phyloP scores from a whole-genome alignment of 1,140 invertebrate genomes.

The Dendroctonus valens region DNA sequence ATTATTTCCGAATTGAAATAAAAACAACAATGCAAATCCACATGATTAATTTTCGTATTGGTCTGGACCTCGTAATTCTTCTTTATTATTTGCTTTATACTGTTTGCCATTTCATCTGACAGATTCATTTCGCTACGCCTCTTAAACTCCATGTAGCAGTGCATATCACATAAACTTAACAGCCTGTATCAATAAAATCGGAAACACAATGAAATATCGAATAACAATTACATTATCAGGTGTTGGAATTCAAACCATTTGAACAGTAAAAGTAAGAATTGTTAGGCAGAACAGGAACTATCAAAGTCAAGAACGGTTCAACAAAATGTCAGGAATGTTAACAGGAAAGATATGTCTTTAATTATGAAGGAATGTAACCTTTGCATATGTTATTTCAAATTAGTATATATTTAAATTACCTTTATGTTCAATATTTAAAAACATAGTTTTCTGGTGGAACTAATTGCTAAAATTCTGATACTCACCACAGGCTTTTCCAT shows the following conservation, averaged over 20 bases:
- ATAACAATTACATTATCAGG: conserved; percentile 8
- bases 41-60: too few relatives aligned
- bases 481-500: conserved; percentile 86
- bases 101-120: not conserved
- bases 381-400: too few relatives aligned
- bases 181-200: conserved; percentile 6
- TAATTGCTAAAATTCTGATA: conserved; percentile 8
- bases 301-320: too few relatives aligned
- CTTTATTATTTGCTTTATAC: not conserved
- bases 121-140: conserved; percentile 1
- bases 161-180: conserved; percentile 5
- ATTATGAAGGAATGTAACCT: too few relatives aligned
- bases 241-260: conserved; percentile 8
- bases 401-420: too few relatives aligned
- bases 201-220: conserved; percentile 2
- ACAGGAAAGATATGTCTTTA: too few relatives aligned
- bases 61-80: too few relatives aligned
- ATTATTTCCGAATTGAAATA: too few relatives aligned
- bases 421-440: too few relatives aligned
- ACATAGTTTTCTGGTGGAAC: too few relatives aligned
- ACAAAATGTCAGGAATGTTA: too few relatives aligned
- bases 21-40: too few relatives aligned
- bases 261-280: conserved; percentile 13
- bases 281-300: not conserved
- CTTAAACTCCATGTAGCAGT: not conserved